Evolutionary conservation across 2,888 invertebrate genomes (phyloP), one percentile per base, ranked within the genome.

Genomic region (Chrysina gloriosa): DNA sequence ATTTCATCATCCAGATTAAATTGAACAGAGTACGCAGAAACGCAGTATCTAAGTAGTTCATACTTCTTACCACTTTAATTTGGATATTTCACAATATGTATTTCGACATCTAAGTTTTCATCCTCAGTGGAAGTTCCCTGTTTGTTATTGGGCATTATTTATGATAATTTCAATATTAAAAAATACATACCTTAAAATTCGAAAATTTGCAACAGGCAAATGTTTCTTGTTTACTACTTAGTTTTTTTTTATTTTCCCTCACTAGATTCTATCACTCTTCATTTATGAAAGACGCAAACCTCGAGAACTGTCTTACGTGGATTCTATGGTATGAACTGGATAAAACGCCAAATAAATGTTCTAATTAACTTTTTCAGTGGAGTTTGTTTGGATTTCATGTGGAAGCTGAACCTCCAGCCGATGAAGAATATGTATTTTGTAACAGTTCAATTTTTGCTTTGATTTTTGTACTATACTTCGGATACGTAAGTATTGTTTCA

Each of bases 401-500:
- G 7, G 63, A 63, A 29, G 23, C 11, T 14, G 63, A 34, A 16
- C 16, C 48, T 3, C 47, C 25, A 21, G 5, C 11, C 0, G 63
- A 63, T 6, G 58, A 31, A 2, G 68, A 68, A 25, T 52, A 25
- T 16, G 45, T 42, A 19, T 45, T 52, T 19, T 68, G 63, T 27
- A 68, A 68, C 9, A 27, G 52, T 16, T 63, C 63, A 1, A 52
- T 68, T 5, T 52, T 68, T 11, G 68, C 47, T 16, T 25, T 68
- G 11, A 63, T 68, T 25, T 45, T 63, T n/a, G 63, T 56, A 45
- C 63, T 63, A 5, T 68, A 68, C 45, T 68, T 68, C 29, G 68
- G 68, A 68, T 68, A 68, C 23, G 68, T 68, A 45, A 68, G 63
- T 63, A 31, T 31, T 34, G n/a, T n/a, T n/a, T n/a, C n/a, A n/a